phyloP scores from a whole-genome alignment of 2,113 vertebrate genomes.

The Erythrocercus mccallii region DNA sequence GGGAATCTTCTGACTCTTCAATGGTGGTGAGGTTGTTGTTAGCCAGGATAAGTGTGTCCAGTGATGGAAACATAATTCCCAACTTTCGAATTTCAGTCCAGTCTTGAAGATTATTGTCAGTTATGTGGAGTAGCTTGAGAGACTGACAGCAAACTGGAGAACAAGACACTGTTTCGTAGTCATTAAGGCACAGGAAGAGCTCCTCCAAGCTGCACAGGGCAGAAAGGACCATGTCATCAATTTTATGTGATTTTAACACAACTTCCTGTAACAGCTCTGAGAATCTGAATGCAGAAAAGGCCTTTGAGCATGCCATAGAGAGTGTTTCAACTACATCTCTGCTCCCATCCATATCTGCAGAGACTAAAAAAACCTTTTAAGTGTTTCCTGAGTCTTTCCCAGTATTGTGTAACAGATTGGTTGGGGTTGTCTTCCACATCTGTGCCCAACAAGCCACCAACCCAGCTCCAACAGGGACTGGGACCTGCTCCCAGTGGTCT shows the following conservation, averaged over 20 bases:
- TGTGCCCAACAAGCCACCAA: not conserved
- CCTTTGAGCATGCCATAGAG: not conserved
- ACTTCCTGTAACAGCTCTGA: not conserved
- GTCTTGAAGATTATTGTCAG: constrained; percentile 92
- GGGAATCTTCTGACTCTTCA: constrained; percentile 80
- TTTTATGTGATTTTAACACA: not conserved
- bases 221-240: not conserved
- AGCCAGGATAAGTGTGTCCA: constrained; percentile 88
- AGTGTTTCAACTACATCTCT: not conserved
- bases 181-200: constrained; percentile 97
- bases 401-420: not conserved
- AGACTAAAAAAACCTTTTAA: not conserved
- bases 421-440: not conserved
- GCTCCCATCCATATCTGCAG: not conserved
- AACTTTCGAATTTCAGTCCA: constrained; percentile 94
- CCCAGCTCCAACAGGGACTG: fast-evolving
- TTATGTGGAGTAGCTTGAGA: constrained; percentile 93
- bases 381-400: not conserved
- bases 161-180: constrained; percentile 86
- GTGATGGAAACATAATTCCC: constrained; percentile 88
- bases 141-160: constrained; percentile 85
- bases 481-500: not conserved
- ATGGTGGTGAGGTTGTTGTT: constrained; percentile 89
- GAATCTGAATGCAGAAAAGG: not conserved
- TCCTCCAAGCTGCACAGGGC: constrained; percentile 87